These are phyloP conservation scores for Lytechinus pictus DNA, from an alignment of 35 echinoderm and acorn worm species.

Conservation along the genomic window DNA sequence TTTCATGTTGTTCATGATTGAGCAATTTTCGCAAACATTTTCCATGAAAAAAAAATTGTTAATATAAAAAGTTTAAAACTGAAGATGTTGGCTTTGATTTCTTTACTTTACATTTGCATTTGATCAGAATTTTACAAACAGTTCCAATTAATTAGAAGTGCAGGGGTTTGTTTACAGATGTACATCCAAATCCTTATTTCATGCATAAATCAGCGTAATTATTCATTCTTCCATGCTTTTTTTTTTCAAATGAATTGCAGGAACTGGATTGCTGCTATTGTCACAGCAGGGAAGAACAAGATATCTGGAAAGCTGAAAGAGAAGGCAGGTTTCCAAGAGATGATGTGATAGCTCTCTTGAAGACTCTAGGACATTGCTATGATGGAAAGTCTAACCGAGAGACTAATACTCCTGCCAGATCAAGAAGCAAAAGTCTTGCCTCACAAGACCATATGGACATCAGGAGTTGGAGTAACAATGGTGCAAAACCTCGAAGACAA, in stretches of 20 bases:
- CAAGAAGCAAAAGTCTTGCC: neutral
- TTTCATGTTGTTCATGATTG: too few species aligned
- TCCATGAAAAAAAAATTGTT: too few species aligned
- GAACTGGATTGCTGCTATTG: neutral
- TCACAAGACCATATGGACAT: neutral
- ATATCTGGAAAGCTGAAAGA: conserved; percentile 10
- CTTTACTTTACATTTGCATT: too few species aligned
- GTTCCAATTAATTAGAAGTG: too few species aligned
- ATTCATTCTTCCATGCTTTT: neutral
- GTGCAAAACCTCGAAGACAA: neutral
- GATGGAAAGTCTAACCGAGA: neutral
- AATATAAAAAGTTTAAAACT: too few species aligned
- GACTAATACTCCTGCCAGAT: neutral
- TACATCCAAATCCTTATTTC: too few species aligned
- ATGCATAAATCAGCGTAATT: neutral
- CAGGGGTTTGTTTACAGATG: too few species aligned
- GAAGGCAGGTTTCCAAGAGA: neutral
- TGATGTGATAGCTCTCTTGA: conserved; percentile 7
- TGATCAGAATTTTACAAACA: too few species aligned
- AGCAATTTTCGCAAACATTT: too few species aligned
- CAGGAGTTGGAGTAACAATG: neutral
- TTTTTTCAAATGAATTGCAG: neutral
- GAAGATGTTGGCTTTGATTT: too few species aligned
- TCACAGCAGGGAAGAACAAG: conserved; percentile 22
- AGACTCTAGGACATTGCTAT: neutral